Conservation (phyloP, 30 jellyfish, hydroid and myxozoan genomes). For the Rhopilema esculentum region DNA sequence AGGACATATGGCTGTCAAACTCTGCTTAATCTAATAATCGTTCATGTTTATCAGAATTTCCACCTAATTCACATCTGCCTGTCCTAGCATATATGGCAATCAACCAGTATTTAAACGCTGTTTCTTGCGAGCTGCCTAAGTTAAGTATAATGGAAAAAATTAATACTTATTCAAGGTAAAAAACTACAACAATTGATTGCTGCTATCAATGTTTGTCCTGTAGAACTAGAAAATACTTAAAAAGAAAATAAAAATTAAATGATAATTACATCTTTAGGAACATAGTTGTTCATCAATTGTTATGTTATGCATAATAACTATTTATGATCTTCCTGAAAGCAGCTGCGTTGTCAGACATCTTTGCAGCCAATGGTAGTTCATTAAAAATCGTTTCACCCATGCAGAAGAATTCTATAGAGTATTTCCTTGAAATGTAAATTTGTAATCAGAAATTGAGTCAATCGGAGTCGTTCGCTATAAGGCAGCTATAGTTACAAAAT, state of each 20-base stretch:
- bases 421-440: slow-evolving; percentile 49
- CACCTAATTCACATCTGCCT: too few species aligned
- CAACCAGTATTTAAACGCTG: too few species aligned
- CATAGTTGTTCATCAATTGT: slow-evolving; percentile 10
- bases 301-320: slow-evolving; percentile 17
- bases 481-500: too few species aligned
- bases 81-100: too few species aligned
- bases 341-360: slow-evolving; percentile 56
- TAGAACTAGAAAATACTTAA: slow-evolving; percentile 32
- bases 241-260: slow-evolving; percentile 5
- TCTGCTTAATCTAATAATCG: too few species aligned
- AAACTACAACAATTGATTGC: slow-evolving; percentile 41
- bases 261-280: slow-evolving; percentile 19
- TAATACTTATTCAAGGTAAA: too few species aligned
- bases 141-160: too few species aligned
- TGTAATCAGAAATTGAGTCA: too few species aligned
- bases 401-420: slow-evolving; percentile 56
- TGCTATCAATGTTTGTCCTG: slow-evolving; percentile 46
- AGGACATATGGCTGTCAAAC: too few species aligned
- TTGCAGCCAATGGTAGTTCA: slow-evolving; percentile 56
- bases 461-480: slow-evolving; percentile 51
- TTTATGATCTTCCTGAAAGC: slow-evolving; percentile 31
- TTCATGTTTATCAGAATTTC: too few species aligned
- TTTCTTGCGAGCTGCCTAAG: too few species aligned
- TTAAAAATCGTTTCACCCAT: slow-evolving; percentile 59